Percentiles rank a stretch among this genome's conserved stretches.
phyloP scores from a whole-genome alignment of 2,797 vertebrate genomes.

The Rhinatrema bivittatum region DNA sequence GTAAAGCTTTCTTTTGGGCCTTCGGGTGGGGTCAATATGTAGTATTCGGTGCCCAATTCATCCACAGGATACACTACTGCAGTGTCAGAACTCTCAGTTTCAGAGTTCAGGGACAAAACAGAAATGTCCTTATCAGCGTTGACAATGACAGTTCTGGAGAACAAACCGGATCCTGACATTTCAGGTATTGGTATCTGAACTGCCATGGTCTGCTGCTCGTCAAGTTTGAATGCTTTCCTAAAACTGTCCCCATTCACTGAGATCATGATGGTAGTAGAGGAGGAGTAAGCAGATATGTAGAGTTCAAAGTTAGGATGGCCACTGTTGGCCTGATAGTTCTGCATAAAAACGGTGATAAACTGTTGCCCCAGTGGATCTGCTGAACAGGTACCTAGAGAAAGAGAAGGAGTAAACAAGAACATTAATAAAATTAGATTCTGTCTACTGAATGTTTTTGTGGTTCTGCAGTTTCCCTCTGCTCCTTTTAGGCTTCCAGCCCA shows the following conservation, averaged over 20 bases:
- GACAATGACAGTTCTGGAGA: conserved; percentile 39
- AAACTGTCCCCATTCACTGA: conserved; percentile 19
- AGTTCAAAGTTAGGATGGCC: conserved; percentile 1
- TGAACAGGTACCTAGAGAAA: background rate
- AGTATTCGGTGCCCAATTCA: conserved; percentile 60
- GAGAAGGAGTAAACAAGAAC: background rate
- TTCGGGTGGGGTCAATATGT: conserved; percentile 44
- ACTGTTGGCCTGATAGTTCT: conserved; percentile 25
- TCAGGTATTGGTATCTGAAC: conserved; percentile 41
- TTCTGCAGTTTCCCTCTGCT: too few species aligned
- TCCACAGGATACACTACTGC: conserved; percentile 47
- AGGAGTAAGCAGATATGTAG: conserved; percentile 37
- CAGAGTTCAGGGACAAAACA: conserved; percentile 45
- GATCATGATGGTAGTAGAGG: conserved; percentile 39
- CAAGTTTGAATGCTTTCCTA: conserved; percentile 25
- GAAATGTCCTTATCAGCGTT: conserved; percentile 44
- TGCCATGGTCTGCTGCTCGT: conserved; percentile 23
- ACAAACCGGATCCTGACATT: conserved; percentile 19
- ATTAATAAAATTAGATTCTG: background rate
- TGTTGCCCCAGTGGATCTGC: conserved; percentile 35
- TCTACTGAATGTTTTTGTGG: too few species aligned
- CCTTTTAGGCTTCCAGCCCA: too few species aligned
- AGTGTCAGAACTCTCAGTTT: conserved; percentile 39
- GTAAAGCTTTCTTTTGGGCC: background rate
- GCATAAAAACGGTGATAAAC: conserved; percentile 54